Evolutionary conservation across 2,888 invertebrate species (phyloP), one percentile per base, ranked within the genome.

Genomic region (Drosophila nr. perissopoda): DNA sequence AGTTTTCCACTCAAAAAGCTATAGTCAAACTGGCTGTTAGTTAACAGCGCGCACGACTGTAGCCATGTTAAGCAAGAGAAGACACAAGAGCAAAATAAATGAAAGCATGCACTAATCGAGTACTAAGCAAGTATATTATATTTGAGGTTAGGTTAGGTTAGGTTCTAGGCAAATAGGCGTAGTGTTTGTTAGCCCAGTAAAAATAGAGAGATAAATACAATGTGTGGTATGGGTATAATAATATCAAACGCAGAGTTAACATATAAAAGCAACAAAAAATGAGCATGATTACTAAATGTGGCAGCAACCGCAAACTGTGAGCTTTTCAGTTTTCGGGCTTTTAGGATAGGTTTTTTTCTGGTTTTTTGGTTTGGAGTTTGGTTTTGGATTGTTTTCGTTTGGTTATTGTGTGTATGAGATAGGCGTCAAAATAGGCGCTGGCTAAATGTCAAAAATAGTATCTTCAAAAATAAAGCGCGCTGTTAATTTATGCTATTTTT

Each of bases 331-430:
- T 38, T 57, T 66, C 53, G 62, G 66, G 36, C 38, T 54, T 56
- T 33, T 42, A 71, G 53, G 66, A 57, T 70, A 52, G 64, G 54
- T 64, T 66, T 57, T 56, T 31, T 51, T 51, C 21, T 42, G 5
- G 1, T 13, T 13, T 13, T 21, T 45, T 45, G 45, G 21, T 45
- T 25, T 45, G 45, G 45, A 21, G 21, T 21, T 45, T 45, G 51
- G 31, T 25, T 54, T 57, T 67, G 53, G 59, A 42, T 68, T 78
- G 72, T 71, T 74, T 73, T 87, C 76, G 76, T 49, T 81, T 79
- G 84, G 76, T 81, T 82, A 79, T 82, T 82, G 75, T 85, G 82
- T 79, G 81, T 82, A 87, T 85, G 84, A 85, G 83, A 76, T 29
- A 56, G 70, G 73, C 76, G 66, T 77, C 71, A 61, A 53, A 64